Percentiles rank a stretch among this genome's conserved stretches.
Conservation (phyloP, 2,888 invertebrate genomes). For the Poecilus cupreus region DNA sequence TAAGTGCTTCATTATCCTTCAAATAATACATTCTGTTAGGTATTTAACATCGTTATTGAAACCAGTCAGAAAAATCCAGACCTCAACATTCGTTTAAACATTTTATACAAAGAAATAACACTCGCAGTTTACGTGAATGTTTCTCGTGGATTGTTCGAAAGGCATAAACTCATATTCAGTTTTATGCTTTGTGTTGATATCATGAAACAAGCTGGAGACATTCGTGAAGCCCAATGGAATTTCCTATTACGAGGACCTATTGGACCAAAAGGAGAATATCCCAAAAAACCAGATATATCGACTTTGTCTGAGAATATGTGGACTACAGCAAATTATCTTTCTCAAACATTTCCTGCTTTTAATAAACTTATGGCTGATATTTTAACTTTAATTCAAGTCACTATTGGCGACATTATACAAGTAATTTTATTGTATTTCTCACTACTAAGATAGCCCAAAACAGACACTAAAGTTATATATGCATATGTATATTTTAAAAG, state of each 20-base stretch:
- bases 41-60: conserved; percentile 88
- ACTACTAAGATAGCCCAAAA: too few species aligned
- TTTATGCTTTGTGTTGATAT: conserved; percentile 88
- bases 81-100: conserved; percentile 80
- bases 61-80: conserved; percentile 81
- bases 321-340: conserved; percentile 80
- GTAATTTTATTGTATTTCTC: conserved; percentile 71
- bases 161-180: conserved; percentile 92
- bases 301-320: conserved; percentile 82
- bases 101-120: conserved; percentile 85
- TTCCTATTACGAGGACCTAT: conserved; percentile 86
- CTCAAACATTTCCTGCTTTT: conserved; percentile 77
- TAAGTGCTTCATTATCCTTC: neutral
- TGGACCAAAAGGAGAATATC: conserved; percentile 74
- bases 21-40: conserved; percentile 73
- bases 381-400: conserved; percentile 75
- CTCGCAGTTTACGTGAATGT: conserved; percentile 89
- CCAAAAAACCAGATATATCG: conserved; percentile 63
- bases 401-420: conserved; percentile 78
- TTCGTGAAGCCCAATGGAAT: conserved; percentile 82
- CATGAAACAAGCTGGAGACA: conserved; percentile 78
- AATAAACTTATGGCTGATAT: conserved; percentile 75
- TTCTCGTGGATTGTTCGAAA: conserved; percentile 92
- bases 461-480: neutral
- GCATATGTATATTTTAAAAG: neutral